Evolutionary conservation across 2,888 invertebrate genomes (phyloP), one percentile per base, ranked within the genome.

Genomic region (Podotricha telesiphe): DNA sequence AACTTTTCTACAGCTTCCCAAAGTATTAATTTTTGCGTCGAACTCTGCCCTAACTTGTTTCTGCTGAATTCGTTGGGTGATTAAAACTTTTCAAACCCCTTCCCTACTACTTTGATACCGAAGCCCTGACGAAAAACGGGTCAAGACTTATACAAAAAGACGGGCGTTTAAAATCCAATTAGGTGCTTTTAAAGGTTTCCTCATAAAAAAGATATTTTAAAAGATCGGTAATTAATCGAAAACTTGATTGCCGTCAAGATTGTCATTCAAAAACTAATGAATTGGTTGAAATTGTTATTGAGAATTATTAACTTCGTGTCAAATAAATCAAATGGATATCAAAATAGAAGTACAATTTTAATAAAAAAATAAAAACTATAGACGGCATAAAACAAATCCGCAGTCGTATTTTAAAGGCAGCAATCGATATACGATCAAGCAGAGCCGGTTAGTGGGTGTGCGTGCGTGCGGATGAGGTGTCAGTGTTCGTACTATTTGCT

Each of bases 391-490:
- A 74, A 69, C 71, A 72, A 73, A 71, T 61, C 67, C 64, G 58
- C 76, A 77, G 75, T 80, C 77, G 82, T 83, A 82, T 85, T 85
- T n/a, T 84, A 76, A 75, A 75, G 74, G 82, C 66, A 78, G 82
- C 84, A 85, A 89, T 89, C 89, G 86, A 89, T 87, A 82, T 82
- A 80, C 82, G 85, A 88, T 87, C 84, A 75, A 79, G 80, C 78
- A 76, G 74, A 79, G 82, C 85, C 84, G 83, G 86, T 86, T 80
- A 75, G 77, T 62, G 76, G 75, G 78, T 74, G 77, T 76, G 76
- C 73, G 75, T 69, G 67, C 69, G 75, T 72, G 65, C 67, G 70
- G 68, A 67, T 69, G 67, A 61, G 51, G 68, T 56, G 65, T 66
- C 56, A 68, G 10, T 42, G 42, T 65, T 67, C 68, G 62, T 61